A percentile compares a stretch with the other conserved stretches of the same genome.
Conservation (phyloP, 2,113 vertebrate genomes). For the Dromaius novaehollandiae region DNA sequence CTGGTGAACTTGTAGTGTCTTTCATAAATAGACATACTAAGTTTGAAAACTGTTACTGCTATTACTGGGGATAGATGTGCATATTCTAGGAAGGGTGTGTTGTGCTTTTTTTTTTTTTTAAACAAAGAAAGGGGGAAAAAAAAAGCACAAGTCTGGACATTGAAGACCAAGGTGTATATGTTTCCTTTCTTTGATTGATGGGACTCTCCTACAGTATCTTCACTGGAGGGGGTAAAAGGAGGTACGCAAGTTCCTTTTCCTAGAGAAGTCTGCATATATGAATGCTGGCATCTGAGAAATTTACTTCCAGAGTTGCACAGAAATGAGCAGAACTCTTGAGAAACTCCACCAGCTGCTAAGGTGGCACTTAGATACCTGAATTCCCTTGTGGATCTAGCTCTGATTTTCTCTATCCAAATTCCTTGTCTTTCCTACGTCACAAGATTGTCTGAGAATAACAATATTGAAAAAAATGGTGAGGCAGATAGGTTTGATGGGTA, state of each 20-base stretch:
- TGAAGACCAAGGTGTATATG: neutral
- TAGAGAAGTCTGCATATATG: neutral
- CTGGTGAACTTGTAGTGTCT: neutral
- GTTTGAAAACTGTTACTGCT: neutral
- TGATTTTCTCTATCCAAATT: neutral
- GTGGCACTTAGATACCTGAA: neutral
- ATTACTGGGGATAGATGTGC: neutral
- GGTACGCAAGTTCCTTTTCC: neutral
- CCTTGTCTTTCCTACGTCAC: neutral
- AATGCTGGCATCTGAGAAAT: neutral
- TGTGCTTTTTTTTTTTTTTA: neutral
- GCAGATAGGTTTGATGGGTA: neutral
- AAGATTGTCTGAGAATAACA: neutral
- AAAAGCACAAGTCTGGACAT: neutral
- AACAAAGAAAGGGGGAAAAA: neutral
- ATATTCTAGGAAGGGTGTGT: neutral
- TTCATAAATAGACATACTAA: neutral
- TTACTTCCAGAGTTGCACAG: neutral
- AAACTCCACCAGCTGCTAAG: neutral
- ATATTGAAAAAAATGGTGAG: neutral
- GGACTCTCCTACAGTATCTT: neutral
- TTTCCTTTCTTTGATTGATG: neutral
- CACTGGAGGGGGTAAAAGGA: neutral
- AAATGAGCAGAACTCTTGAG: neutral
- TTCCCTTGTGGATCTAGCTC: neutral